Evolutionary conservation across 2,888 invertebrate species (phyloP).

Genomic region (Palloptera scutellata): DNA sequence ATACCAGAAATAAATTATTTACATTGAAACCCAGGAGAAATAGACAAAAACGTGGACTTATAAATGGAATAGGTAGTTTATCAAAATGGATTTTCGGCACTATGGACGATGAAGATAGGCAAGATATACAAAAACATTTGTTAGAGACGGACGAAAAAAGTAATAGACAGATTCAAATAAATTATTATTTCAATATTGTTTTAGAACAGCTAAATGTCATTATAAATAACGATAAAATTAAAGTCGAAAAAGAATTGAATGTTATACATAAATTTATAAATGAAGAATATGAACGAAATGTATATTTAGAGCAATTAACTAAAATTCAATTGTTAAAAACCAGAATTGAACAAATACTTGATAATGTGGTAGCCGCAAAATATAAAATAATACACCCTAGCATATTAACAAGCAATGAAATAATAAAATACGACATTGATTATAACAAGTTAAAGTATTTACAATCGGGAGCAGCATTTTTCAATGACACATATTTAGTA

Average conservation of each 20-base stretch:
- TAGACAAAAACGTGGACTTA: constrained; percentile 27
- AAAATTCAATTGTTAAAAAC: constrained; percentile 15
- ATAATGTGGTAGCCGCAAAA: neutral
- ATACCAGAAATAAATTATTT: no score
- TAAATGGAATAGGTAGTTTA: constrained; percentile 29
- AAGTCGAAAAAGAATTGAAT: no score
- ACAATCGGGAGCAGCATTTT: neutral
- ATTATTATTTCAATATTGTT: neutral
- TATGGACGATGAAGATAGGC: constrained; percentile 29
- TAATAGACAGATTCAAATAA: constrained; percentile 9
- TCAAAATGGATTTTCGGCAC: constrained; percentile 32
- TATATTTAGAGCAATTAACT: constrained; percentile 18
- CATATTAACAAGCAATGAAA: constrained; percentile 1
- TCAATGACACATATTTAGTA: neutral
- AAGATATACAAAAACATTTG: constrained; percentile 17
- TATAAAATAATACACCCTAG: constrained; percentile 2
- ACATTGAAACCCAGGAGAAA: constrained; percentile 26
- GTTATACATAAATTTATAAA: no score
- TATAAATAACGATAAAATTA: no score
- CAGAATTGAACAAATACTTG: neutral
- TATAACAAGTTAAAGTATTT: constrained; percentile 1
- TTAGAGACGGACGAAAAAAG: constrained; percentile 5
- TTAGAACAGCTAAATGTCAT: constrained; percentile 19
- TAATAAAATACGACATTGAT: neutral
- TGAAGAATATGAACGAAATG: constrained; percentile 9